These are phyloP conservation scores for Tetragnatha versicolor DNA, from an alignment of 1,140 invertebrate species.

Conservation along the genomic window DNA sequence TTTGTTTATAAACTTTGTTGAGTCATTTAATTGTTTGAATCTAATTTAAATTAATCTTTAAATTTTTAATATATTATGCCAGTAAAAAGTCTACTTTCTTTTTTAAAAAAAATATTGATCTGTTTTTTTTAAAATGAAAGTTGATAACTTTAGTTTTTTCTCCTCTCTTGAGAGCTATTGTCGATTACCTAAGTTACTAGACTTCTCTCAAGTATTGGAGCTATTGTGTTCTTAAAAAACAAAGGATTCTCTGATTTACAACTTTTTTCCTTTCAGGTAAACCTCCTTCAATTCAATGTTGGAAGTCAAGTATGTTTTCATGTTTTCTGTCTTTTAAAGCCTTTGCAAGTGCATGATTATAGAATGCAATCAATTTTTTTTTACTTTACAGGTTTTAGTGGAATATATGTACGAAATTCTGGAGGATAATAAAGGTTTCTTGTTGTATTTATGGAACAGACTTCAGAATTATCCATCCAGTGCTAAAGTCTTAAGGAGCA, in stretches of 20 bases:
- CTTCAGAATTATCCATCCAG: conserved; percentile 40
- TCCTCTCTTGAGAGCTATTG: too few relatives aligned
- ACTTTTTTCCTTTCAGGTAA: neutral
- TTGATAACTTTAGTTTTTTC: too few relatives aligned
- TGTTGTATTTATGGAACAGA: conserved; percentile 36
- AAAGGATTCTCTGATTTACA: too few relatives aligned
- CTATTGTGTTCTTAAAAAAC: too few relatives aligned
- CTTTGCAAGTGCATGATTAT: neutral
- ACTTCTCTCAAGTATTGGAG: too few relatives aligned
- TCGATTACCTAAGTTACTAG: too few relatives aligned
- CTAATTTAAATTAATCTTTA: too few relatives aligned
- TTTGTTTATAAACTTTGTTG: too few relatives aligned
- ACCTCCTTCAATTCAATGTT: conserved; percentile 19
- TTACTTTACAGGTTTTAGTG: conserved; percentile 8
- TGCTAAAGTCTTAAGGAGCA: neutral
- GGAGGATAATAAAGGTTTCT: neutral
- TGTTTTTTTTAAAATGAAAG: too few relatives aligned
- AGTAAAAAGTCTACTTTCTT: too few relatives aligned
- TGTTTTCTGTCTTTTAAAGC: neutral
- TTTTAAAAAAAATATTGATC: too few relatives aligned
- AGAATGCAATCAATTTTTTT: neutral
- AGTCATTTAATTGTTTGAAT: neutral
- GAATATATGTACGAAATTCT: neutral
- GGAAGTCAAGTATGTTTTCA: conserved; percentile 14
- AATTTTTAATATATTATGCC: too few relatives aligned